phyloP scores from a whole-genome alignment of 2,888 invertebrate genomes.

The Cotesia congregata region DNA sequence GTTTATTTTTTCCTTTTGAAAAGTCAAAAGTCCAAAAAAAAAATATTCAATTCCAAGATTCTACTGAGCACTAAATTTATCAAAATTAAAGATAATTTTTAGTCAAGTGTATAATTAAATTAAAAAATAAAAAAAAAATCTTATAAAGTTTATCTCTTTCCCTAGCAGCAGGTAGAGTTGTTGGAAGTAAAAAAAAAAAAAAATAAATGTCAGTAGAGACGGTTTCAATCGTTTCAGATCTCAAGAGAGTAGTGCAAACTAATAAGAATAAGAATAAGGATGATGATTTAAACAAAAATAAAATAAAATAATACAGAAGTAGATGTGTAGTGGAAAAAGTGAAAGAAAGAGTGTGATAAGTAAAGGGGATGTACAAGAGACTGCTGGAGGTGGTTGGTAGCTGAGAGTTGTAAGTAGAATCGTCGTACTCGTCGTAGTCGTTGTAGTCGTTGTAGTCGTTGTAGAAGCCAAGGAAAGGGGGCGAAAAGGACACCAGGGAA shows the following conservation, averaged over 20 bases:
- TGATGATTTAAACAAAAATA: neutral
- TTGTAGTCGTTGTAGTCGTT: neutral
- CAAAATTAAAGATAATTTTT: neutral
- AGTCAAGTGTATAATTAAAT: neutral
- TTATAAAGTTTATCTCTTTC: constrained; percentile 7
- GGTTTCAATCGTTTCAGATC: constrained; percentile 3
- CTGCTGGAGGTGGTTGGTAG: neutral
- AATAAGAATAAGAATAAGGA: constrained; percentile 1
- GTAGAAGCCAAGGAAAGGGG: constrained; percentile 16
- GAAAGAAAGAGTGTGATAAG: neutral
- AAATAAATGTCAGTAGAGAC: constrained; percentile 23
- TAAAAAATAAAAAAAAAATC: constrained; percentile 17
- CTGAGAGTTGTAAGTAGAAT: neutral
- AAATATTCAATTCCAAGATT: neutral
- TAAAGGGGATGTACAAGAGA: neutral
- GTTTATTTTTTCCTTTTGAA: neutral
- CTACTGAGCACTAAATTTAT: neutral
- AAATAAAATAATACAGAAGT: neutral
- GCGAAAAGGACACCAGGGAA: constrained; percentile 29
- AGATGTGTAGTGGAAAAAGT: neutral
- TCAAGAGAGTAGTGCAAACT: constrained; percentile 13
- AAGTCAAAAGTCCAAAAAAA: neutral
- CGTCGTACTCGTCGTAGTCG: neutral
- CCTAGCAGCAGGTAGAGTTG: neutral
- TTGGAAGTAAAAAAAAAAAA: constrained; percentile 10